Percentiles rank a stretch among this genome's conserved stretches.
Conservation (phyloP, 2,797 vertebrate genomes). For the Valencia hispanica region DNA sequence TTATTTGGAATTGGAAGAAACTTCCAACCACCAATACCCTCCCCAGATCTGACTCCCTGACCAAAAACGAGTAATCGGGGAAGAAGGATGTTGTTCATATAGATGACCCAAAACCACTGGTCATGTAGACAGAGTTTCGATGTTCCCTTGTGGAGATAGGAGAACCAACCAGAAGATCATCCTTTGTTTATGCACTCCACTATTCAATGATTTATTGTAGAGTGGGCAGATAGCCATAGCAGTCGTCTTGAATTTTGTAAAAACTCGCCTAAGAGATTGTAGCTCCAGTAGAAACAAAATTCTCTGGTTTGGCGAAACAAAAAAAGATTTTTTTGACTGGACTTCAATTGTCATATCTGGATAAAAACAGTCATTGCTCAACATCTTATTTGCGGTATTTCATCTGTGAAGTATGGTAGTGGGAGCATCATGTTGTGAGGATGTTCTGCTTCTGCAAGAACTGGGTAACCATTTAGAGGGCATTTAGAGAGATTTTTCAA, state of each 20-base stretch:
- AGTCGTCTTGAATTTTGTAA: no score
- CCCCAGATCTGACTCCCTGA: neutral
- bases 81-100: neutral
- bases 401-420: neutral
- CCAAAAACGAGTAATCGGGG: neutral
- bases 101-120: neutral
- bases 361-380: neutral
- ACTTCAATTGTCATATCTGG: neutral
- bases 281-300: neutral
- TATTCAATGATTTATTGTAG: no score
- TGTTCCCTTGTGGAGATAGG: neutral
- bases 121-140: neutral
- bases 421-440: neutral
- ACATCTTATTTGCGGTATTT: neutral
- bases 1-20: neutral
- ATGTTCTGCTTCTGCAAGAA: neutral
- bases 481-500: neutral
- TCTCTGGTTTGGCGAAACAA: neutral
- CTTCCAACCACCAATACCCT: neutral
- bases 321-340: neutral
- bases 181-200: no score
- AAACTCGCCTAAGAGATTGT: neutral
- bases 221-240: neutral
- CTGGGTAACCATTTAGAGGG: neutral
- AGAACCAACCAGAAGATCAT: neutral